phyloP scores from a whole-genome alignment of 1,140 invertebrate species.

The Eubasilissa regina region DNA sequence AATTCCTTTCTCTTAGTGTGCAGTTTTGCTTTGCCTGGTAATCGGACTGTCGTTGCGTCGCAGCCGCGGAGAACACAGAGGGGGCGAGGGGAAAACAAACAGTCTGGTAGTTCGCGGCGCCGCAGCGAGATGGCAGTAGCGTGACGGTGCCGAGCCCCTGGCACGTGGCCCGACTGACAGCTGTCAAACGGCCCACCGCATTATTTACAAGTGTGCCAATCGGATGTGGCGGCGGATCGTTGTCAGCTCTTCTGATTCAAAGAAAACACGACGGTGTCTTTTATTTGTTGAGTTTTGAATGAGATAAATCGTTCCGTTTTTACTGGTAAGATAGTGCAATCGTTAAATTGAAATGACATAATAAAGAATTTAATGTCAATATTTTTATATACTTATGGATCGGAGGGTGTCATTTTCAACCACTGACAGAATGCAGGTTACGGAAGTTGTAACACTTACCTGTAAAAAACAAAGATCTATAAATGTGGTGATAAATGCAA shows the following conservation, averaged over 20 bases:
- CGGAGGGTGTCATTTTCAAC: background rate
- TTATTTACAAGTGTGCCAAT: slow-evolving; percentile 29
- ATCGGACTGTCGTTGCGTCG: background rate
- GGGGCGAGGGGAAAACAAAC: background rate
- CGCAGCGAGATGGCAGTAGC: slow-evolving; percentile 32
- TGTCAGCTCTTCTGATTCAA: background rate
- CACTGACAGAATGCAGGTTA: background rate
- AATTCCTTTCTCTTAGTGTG: background rate
- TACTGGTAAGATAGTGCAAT: no score
- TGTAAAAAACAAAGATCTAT: background rate
- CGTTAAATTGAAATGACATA: no score
- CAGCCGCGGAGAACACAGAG: background rate
- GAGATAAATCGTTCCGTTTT: no score
- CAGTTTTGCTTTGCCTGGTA: background rate
- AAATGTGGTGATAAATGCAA: no score
- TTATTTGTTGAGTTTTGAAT: no score
- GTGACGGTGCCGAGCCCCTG: background rate
- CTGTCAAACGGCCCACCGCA: slow-evolving; percentile 8
- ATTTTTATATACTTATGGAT: background rate
- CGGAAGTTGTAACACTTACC: background rate
- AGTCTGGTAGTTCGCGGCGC: slow-evolving; percentile 22
- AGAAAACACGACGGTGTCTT: background rate
- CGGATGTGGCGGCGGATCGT: slow-evolving; percentile 17
- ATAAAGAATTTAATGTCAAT: no score
- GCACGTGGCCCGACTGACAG: slow-evolving; percentile 41